Percentiles rank a stretch among this genome's conserved stretches.
These are phyloP conservation scores for Strix aluco DNA, from an alignment of 2,113 vertebrate genomes.

Conservation along the genomic window DNA sequence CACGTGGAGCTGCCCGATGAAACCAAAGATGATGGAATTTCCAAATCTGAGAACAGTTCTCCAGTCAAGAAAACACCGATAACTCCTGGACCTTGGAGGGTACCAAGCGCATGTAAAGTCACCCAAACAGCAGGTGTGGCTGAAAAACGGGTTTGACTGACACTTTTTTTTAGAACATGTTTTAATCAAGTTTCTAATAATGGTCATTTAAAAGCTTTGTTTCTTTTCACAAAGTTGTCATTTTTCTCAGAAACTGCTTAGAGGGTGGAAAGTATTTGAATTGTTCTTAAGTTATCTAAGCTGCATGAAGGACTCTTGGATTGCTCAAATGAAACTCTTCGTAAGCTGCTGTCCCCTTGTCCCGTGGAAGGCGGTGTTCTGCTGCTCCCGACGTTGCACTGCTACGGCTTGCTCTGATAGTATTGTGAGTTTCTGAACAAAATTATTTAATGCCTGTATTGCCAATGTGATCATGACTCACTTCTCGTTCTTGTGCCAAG, in stretches of 20 bases:
- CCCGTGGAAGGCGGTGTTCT: conserved; percentile 1
- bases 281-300: conserved; percentile 20
- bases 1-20: conserved; percentile 19
- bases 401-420: conserved; percentile 25
- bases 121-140: conserved; percentile 54
- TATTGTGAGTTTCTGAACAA: conserved; percentile 42
- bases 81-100: conserved; percentile 93
- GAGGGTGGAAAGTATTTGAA: neutral
- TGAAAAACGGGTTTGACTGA: conserved; percentile 65
- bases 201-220: neutral
- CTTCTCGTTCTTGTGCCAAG: conserved; percentile 67
- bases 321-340: conserved; percentile 18
- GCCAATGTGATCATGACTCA: conserved; percentile 53
- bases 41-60: conserved; percentile 67
- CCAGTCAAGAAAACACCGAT: conserved; percentile 81
- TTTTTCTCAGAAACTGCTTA: conserved; percentile 6
- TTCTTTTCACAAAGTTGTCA: neutral
- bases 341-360: conserved; percentile 15
- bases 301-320: conserved; percentile 70
- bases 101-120: conserved; percentile 83
- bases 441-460: conserved; percentile 12
- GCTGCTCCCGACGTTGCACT: conserved; percentile 25
- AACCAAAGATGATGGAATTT: conserved; percentile 57
- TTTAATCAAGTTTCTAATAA: conserved; percentile 3
- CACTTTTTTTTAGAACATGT: neutral